These are phyloP conservation scores for Spea multiplicata DNA, from an alignment of 2,113 vertebrate species.

Conservation along the genomic window DNA sequence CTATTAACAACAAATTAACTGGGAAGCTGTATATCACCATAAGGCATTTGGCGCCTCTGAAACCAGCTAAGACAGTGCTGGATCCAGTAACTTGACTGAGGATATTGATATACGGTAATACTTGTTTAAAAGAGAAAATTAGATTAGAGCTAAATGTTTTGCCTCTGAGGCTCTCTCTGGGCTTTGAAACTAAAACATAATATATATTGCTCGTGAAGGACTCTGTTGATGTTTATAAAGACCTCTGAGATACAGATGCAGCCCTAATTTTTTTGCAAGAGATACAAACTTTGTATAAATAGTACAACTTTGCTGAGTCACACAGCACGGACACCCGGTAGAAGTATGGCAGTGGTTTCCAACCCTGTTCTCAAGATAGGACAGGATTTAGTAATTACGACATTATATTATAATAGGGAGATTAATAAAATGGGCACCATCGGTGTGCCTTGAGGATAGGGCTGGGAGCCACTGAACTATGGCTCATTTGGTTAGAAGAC, in stretches of 20 bases:
- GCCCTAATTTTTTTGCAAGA: too few relatives aligned
- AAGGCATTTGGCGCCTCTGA: constrained; percentile 25
- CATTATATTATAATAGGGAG: too few relatives aligned
- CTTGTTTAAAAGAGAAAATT: constrained; percentile 25
- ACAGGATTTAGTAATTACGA: too few relatives aligned
- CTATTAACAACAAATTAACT: neutral
- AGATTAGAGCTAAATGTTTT: constrained; percentile 35
- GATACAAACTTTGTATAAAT: too few relatives aligned
- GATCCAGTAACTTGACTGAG: constrained; percentile 19
- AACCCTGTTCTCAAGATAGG: too few relatives aligned
- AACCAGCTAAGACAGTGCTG: constrained; percentile 5
- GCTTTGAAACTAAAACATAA: neutral
- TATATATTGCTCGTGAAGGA: neutral
- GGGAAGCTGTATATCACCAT: constrained; percentile 9
- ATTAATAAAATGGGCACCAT: too few relatives aligned
- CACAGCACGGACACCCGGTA: too few relatives aligned
- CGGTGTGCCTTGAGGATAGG: too few relatives aligned
- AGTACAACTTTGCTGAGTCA: too few relatives aligned
- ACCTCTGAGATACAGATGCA: neutral
- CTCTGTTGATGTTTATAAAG: neutral
- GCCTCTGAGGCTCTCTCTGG: constrained; percentile 5
- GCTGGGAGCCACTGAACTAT: too few relatives aligned
- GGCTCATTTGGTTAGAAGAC: too few relatives aligned
- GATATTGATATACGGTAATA: constrained; percentile 25
- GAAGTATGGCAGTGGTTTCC: too few relatives aligned